Evolutionary conservation across 1,140 invertebrate species (phyloP).

Genomic region (Sitophilus oryzae): DNA sequence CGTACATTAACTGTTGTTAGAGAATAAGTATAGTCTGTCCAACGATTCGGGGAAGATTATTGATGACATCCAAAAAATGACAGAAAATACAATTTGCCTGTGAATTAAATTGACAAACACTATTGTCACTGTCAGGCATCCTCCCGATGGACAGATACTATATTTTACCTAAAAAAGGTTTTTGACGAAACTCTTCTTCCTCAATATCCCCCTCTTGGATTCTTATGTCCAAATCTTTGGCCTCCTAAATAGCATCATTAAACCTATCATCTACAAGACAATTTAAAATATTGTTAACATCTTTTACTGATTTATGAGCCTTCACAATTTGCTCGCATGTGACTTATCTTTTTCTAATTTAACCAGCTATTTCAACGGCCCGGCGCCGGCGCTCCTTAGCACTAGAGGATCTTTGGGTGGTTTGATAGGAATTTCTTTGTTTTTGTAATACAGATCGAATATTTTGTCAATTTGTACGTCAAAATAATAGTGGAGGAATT

Average conservation of each 20-base stretch:
- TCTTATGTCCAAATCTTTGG: constrained; percentile 60
- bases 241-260: constrained; percentile 50
- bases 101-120: no score
- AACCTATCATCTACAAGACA: background rate
- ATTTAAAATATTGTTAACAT: background rate
- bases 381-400: constrained; percentile 62
- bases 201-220: constrained; percentile 50
- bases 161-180: constrained; percentile 71
- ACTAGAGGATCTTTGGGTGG: constrained; percentile 43
- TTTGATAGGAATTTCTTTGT: constrained; percentile 49
- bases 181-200: constrained; percentile 52
- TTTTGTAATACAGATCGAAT: constrained; percentile 49
- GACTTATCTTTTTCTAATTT: constrained; percentile 57
- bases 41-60: no score
- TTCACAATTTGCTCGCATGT: constrained; percentile 66
- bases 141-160: no score
- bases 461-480: constrained; percentile 46
- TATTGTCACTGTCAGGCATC: no score
- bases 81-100: no score
- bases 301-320: constrained; percentile 13
- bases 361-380: constrained; percentile 53
- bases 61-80: no score
- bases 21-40: no score
- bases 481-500: constrained; percentile 23
- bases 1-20: no score